Base-by-base conservation (phyloP, 2,797 vertebrate species). In the Pempheris klunzingeri region DNA sequence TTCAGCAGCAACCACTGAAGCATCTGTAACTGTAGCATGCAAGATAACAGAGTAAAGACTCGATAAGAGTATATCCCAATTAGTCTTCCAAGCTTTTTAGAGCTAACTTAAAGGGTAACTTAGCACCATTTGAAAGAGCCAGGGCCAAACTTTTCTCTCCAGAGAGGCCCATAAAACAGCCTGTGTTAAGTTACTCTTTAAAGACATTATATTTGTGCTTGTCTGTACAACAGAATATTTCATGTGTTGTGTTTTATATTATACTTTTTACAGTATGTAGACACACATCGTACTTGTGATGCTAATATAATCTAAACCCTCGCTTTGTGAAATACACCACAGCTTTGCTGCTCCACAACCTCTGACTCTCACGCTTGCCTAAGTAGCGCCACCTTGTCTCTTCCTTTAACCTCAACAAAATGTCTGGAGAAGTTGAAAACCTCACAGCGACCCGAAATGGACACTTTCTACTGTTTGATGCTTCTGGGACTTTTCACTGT, bases 401-500 rank as follows among this genome's bases (percentile, higher is more conserved):
- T 63, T 13, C 30, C 59, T 75, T 68, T 63, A 61, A 74, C 55
- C 39, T 71, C 2, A 2, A 55, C 61, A 15, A 36, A 66, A 64
- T 9, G 67, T 73, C 64, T 43, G 68, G 70, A 81, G 53, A 80
- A 49, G 78, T 68, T 58, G 49, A 43, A 24, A 3, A 67, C 64
- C 66, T 90, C 74, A 84, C 80, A 65, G 68, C 32, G 36, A 67
- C 52, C 65, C 53, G 62, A 11, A 60, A 62, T 20, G 87, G 91
- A 90, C 89, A 50, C 20, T 61, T 71, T 38, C 47, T 9, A 32
- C 59, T 36, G 53, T 34, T 60, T n/a, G 4, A 24, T 64, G 79
- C 74, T 88, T 90, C 81, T 83, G 90, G 93, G 90, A 93, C 90
- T 90, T 66, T 78, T 72, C 72, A 47, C 78, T 80, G 66, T 78